Evolutionary conservation across 1,140 invertebrate genomes (phyloP), one percentile per base, ranked within the genome.

Genomic region (Nylanderia fulva): DNA sequence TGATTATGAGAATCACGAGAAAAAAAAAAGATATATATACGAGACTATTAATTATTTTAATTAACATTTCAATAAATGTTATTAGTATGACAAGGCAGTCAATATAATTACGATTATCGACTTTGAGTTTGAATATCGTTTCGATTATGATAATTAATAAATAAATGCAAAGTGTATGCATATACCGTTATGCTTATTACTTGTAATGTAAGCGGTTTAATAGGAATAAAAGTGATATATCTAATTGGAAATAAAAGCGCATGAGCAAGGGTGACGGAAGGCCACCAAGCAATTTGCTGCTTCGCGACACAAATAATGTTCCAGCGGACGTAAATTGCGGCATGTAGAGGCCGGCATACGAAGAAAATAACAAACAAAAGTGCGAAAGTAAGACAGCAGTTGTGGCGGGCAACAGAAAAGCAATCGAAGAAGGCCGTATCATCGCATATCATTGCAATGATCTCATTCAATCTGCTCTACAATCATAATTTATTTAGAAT

Each of bases 401-500:
- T 54, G 42, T 48, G 45, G 0, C 18, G 18, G 42, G 58, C 29
- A 36, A 52, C 56, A 52, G 60, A 29, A 84, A 86, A 72, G 52
- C 33, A 69, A 54, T n/a, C 33, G 54, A 69, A 27, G 60, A 87
- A 86, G 82, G 27, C 0, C 27, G 61, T 42, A 84, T 80, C 84
- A 39, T 85, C 42, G 58, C 80, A 52, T 83, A 54, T 89, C 29
- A 71, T 83, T 48, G 66, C 29, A 36, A 63, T 84, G 82, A 90
- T 77, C 61, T 89, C 76, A 87, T 52, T 63, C 29, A 33, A 58
- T 56, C 11, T 27, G 39, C 45, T 0, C 48, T 42, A 27, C 21
- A 29, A 64, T 2, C 24, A 15, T 9, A 13, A 2, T n/a, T 75
- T 86, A 56, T 52, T 39, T 18, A 9, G n/a, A n/a, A n/a, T 54